Evolutionary conservation across 2,888 invertebrate genomes (phyloP), one percentile per base, ranked within the genome.

Genomic region (Drosophila algonquin): DNA sequence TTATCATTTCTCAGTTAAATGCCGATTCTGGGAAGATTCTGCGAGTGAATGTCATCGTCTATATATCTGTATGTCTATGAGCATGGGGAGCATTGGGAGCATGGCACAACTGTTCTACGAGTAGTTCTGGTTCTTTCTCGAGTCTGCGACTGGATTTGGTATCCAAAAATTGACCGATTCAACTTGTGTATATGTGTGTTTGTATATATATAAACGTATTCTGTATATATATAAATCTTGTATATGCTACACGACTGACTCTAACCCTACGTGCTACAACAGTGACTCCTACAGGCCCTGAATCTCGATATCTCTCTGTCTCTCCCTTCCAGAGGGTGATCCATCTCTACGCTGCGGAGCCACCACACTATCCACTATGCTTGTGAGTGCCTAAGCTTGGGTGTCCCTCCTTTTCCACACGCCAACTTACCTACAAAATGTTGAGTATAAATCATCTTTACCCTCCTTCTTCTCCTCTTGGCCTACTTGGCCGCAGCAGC

Each of bases 91-190:
- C 77, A 83, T 84, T 85, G 82, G 27, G 27, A 87, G 72, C 76
- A 83, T 87, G 82, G 82, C 82, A 83, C 82, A 85, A 79, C 72
- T 76, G 81, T 78, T 63, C 7, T 64, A 47, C 32, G 27, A 61
- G 35, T 67, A 62, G 50, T 73, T 47, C 47, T 71, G 56, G 32
- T 62, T 62, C 50, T 63, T 71, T 63, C 21, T 64, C 69, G 81
- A 79, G 81, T 79, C 84, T 78, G 80, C 78, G 40, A 7, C 56
- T 46, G 68, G 76, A 79, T 75, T 75, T 72, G 67, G 64, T 87
- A 73, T 81, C 58, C 63, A 73, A 84, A 85, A 80, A 77, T 89
- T 85, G 85, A 84, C 85, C 81, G 79, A 82, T 62, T 54, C 40
- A 40, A n/a, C 40, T 10, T 60, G 62, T 79, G 80, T 77, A 79